These are phyloP conservation scores for Chaetodon auriga DNA, from an alignment of 2,113 vertebrate genomes.

Conservation along the genomic window DNA sequence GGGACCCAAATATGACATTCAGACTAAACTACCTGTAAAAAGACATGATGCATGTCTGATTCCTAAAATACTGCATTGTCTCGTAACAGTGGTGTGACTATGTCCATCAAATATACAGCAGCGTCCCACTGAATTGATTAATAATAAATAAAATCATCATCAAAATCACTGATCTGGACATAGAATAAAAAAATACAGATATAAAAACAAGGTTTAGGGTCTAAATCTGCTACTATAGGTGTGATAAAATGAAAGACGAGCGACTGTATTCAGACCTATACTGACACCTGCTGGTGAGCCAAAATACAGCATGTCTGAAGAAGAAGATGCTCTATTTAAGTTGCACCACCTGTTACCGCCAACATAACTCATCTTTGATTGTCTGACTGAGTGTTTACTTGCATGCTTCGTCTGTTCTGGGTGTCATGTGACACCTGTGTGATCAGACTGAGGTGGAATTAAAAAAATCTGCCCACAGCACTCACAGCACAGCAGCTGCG, in stretches of 20 bases:
- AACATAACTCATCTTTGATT: not conserved
- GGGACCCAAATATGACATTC: not conserved
- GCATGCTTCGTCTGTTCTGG: not conserved
- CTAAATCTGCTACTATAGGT: not conserved
- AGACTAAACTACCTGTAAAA: not conserved
- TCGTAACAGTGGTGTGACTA: not conserved
- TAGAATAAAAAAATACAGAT: not conserved
- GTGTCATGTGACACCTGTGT: not conserved
- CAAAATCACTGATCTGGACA: not conserved
- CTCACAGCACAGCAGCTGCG: not conserved
- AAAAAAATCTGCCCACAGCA: not conserved
- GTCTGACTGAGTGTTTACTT: not conserved
- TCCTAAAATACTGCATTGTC: not conserved
- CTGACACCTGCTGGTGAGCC: slow-evolving; percentile 76
- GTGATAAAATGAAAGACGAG: no score
- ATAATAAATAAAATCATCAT: not conserved
- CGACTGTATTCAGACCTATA: slow-evolving; percentile 8
- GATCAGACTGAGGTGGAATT: not conserved
- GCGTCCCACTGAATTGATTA: not conserved
- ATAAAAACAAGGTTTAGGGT: not conserved
- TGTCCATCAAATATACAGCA: not conserved
- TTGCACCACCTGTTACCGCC: not conserved
- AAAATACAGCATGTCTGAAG: not conserved
- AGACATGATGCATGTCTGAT: not conserved
- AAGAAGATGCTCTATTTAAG: not conserved